A percentile compares a stretch with the other conserved stretches of the same genome.
phyloP scores from a whole-genome alignment of 2,888 invertebrate genomes.

The Petrophora chlorosata region DNA sequence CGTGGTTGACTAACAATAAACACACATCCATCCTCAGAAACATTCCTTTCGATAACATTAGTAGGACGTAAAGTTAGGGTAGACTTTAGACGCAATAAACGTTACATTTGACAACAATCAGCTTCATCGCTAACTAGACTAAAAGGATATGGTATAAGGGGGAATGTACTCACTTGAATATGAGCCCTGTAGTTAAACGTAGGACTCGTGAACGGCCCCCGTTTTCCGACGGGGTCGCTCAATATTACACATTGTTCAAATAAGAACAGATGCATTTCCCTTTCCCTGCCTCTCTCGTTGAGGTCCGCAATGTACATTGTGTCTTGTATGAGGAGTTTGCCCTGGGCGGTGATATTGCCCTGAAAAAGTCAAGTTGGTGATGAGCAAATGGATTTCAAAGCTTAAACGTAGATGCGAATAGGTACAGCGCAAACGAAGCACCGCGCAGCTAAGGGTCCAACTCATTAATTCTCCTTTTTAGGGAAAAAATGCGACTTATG shows the following conservation, averaged over 20 bases:
- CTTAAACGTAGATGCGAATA: too few species aligned
- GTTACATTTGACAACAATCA: too few species aligned
- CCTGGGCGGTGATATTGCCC: constrained; percentile 99
- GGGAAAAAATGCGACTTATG: too few species aligned
- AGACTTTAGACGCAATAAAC: too few species aligned
- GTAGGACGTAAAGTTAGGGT: too few species aligned
- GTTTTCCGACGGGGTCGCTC: constrained; percentile 96
- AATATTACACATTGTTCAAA: constrained; percentile 99
- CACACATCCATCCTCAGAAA: too few species aligned
- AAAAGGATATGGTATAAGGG: too few species aligned
- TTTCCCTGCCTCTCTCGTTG: constrained; percentile 57
- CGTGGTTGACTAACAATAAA: too few species aligned
- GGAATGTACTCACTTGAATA: constrained; percentile 91
- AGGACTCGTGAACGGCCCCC: constrained; percentile 96
- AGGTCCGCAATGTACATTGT: constrained; percentile 88
- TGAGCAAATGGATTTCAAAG: neutral
- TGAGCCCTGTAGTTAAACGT: constrained; percentile 98
- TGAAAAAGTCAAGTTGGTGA: constrained; percentile 61
- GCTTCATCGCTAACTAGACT: too few species aligned
- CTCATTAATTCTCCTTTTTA: too few species aligned
- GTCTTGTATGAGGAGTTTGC: constrained; percentile 95
- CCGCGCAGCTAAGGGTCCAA: neutral
- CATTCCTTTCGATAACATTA: too few species aligned
- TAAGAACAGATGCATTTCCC: constrained; percentile 97
- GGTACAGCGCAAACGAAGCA: neutral